phyloP scores from a whole-genome alignment of 2,888 invertebrate genomes.

The Volucella bombylans region DNA sequence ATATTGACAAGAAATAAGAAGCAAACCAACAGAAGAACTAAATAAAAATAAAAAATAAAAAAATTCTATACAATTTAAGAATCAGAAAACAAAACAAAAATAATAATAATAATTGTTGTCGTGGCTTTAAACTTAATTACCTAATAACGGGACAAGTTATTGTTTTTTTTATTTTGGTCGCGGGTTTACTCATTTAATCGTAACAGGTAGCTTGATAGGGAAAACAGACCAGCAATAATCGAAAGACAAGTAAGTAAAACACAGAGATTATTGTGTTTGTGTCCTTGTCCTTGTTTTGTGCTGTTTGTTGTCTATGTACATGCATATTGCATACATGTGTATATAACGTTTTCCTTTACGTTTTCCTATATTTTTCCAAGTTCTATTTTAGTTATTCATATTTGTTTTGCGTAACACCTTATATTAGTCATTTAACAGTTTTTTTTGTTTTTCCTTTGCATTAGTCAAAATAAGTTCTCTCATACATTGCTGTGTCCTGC shows the following conservation, averaged over 20 bases:
- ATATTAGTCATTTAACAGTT: too few species aligned
- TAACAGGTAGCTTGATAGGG: conserved; percentile 33
- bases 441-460: too few species aligned
- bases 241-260: conserved; percentile 67
- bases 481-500: too few species aligned
- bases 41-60: too few species aligned
- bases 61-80: too few species aligned
- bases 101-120: conserved; percentile 4
- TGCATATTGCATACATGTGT: not conserved
- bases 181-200: not conserved
- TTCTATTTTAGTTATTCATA: conserved; percentile 5
- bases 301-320: conserved; percentile 39
- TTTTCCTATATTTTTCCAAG: not conserved
- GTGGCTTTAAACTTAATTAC: conserved; percentile 36
- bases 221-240: conserved; percentile 62
- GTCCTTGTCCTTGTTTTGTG: conserved; percentile 72
- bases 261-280: conserved; percentile 66
- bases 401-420: too few species aligned
- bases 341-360: not conserved
- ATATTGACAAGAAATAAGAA: too few species aligned
- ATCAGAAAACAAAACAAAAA: not conserved
- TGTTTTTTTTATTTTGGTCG: conserved; percentile 20
- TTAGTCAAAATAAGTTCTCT: too few species aligned
- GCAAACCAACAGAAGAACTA: too few species aligned
- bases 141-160: conserved; percentile 24